A percentile compares a stretch with the other conserved stretches of the same genome.
Evolutionary conservation across 2,797 vertebrate species (phyloP).

Genomic region (Sebastes kiyomatsui): DNA sequence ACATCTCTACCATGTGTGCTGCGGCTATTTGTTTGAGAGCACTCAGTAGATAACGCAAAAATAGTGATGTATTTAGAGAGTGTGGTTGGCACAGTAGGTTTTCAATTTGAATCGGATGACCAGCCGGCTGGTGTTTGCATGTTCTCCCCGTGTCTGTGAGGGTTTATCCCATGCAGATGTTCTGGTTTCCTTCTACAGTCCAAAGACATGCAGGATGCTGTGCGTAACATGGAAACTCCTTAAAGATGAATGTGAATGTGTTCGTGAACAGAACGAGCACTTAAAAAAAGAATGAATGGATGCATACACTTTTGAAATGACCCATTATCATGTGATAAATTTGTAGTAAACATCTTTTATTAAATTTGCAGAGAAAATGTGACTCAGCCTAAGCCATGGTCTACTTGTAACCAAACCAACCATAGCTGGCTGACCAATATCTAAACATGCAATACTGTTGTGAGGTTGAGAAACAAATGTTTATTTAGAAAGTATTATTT

Average conservation of each 20-base stretch:
- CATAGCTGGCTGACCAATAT: not conserved
- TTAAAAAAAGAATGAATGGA: not conserved
- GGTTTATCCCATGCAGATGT: conserved; percentile 31
- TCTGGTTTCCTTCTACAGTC: not conserved
- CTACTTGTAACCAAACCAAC: not conserved
- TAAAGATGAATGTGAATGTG: not conserved
- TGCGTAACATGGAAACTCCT: not conserved
- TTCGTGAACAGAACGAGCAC: not conserved
- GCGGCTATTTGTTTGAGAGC: not conserved
- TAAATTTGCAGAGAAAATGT: not conserved
- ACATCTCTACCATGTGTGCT: conserved; percentile 9
- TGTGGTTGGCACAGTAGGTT: not conserved
- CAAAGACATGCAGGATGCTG: not conserved
- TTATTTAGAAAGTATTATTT: not conserved
- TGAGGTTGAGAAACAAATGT: not conserved
- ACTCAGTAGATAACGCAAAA: not conserved
- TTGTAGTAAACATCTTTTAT: not conserved
- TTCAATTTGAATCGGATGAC: conserved; percentile 12
- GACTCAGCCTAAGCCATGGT: no score
- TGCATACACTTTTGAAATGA: not conserved
- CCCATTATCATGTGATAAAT: not conserved
- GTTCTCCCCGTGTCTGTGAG: not conserved
- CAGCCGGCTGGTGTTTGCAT: conserved; percentile 5
- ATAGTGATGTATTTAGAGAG: not conserved
- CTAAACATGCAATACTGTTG: not conserved